Base-by-base conservation (phyloP, 2,797 vertebrate species). In the Dendrocincla tyrannina region DNA sequence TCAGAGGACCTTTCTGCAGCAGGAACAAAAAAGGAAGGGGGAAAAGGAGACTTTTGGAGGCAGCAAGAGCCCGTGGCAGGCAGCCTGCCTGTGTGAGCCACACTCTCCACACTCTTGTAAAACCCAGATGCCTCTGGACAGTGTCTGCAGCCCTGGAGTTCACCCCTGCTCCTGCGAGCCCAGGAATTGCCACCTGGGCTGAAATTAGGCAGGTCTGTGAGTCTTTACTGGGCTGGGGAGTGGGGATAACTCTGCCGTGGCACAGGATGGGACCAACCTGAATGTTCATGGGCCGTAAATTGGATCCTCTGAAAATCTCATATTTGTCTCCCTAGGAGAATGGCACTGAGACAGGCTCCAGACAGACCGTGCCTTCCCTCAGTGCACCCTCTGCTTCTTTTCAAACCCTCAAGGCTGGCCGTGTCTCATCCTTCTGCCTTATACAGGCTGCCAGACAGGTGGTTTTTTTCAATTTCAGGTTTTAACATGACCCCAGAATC, bases 201-300 rank as follows among this genome's bases (percentile, higher is more conserved):
- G 39, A 75, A 87, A 85, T n/a, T 3, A 67, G 74, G 23, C 0
- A 23, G 13, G 13, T 25, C 17, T 62, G 32, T 1, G 14, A 28
- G 46, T 19, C 39, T 44, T 72, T 8, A 33, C 15, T 1, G 10
- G 44, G 24, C 25, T 46, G 35, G 13, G 18, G 14, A 47, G 27
- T 13, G 7, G 5, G 17, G 37, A 52, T 1, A 41, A 37, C 55
- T 52, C 52, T 68, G 35, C 49, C 13, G 46, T 14, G 46, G 68
- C 53, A 25, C 30, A 32, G 30, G 86, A 37, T 1, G 5, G 13
- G 32, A 83, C n/a, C 42, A 67, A 52, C 9, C n/a, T 23, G 28
- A 82, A 56, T 0, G 3, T n/a, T 66, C 62, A 5, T 0, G 0
- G 49, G 15, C 20, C 6, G 0, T 41, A 53, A 56, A 6, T 0